Percentiles rank a stretch among this genome's conserved stretches.
Conservation (phyloP, 2,797 vertebrate genomes). For the Selene dorsalis region DNA sequence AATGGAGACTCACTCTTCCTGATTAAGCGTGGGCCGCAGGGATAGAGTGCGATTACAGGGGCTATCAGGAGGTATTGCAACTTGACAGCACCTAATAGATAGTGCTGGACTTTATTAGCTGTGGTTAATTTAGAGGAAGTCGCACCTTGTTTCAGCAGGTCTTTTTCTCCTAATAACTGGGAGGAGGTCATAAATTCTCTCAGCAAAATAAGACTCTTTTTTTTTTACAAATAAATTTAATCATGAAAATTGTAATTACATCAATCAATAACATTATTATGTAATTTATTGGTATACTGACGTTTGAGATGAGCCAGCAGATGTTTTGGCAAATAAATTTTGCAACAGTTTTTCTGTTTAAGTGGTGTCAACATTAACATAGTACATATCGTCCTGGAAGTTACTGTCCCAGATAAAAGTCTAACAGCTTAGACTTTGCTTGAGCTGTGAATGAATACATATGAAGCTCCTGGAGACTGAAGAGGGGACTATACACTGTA, state of each 20-base stretch:
- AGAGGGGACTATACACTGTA: background rate
- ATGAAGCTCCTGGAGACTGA: constrained; percentile 1
- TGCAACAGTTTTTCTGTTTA: background rate
- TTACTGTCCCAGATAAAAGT: background rate
- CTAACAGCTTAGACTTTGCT: background rate
- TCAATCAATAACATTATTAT: no score
- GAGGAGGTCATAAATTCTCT: constrained; percentile 19
- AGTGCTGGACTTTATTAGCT: constrained; percentile 54
- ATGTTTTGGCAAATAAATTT: background rate
- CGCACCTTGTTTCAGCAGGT: constrained; percentile 22
- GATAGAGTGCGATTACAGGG: constrained; percentile 58
- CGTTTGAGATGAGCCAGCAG: background rate
- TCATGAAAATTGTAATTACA: no score
- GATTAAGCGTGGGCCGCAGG: constrained; percentile 46
- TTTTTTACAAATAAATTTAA: no score
- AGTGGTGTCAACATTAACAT: background rate
- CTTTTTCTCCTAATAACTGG: background rate
- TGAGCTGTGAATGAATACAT: background rate
- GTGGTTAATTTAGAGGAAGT: constrained; percentile 60
- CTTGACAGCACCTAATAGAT: constrained; percentile 56
- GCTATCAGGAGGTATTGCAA: constrained; percentile 53
- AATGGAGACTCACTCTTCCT: constrained; percentile 51
- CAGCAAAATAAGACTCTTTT: background rate
- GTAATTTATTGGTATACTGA: background rate
- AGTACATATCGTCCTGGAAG: background rate